phyloP scores from a whole-genome alignment of 2,797 vertebrate species.

The Anguilla obscura region DNA sequence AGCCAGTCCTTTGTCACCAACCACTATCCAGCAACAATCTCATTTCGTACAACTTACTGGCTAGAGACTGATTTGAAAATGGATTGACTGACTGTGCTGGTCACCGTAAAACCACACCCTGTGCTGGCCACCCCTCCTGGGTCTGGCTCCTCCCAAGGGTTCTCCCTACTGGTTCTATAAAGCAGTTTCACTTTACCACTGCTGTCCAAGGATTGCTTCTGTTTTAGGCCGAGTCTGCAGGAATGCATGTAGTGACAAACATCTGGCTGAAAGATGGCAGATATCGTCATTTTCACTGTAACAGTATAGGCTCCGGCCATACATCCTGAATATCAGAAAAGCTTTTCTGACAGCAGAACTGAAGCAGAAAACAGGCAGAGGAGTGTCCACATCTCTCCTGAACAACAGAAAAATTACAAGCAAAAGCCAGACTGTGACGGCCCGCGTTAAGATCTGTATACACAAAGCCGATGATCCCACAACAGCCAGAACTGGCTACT shows the following conservation, averaged over 20 bases:
- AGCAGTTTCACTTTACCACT: background rate
- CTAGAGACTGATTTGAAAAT: background rate
- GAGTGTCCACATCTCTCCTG: background rate
- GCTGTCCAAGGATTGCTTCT: background rate
- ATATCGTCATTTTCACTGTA: background rate
- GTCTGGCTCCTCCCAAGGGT: background rate
- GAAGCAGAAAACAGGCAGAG: background rate
- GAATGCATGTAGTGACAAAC: background rate
- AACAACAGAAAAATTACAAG: background rate
- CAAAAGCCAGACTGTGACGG: background rate
- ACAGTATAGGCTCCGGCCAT: background rate
- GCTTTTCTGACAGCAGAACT: background rate
- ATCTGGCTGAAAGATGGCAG: background rate
- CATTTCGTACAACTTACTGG: background rate
- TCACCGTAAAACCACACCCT: background rate
- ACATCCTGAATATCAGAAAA: background rate
- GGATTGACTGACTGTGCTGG: background rate
- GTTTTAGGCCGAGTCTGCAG: background rate
- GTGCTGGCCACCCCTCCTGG: background rate
- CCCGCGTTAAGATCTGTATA: background rate
- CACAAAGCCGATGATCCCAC: slow-evolving; percentile 2
- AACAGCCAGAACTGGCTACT: background rate
- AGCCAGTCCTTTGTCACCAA: no score
- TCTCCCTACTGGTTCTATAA: background rate
- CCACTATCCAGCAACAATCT: background rate